phyloP scores from a whole-genome alignment of 2,888 invertebrate species.

The Cephus rjabovi region DNA sequence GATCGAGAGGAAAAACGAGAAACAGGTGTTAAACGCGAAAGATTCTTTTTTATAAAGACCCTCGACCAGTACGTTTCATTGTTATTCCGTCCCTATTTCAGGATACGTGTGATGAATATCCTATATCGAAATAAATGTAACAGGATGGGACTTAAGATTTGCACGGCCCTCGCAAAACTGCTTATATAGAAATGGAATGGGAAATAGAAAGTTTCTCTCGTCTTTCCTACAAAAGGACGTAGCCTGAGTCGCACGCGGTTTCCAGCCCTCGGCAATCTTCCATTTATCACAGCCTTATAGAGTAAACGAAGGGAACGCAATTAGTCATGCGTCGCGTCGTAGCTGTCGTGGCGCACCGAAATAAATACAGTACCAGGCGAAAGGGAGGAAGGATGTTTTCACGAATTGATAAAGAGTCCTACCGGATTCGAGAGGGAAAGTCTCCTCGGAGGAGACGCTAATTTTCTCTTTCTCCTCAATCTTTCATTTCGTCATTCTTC shows the following conservation, averaged over 20 bases:
- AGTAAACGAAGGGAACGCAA: constrained; percentile 4
- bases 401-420: not conserved
- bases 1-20: not conserved
- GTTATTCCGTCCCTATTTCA: not conserved
- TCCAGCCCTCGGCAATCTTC: not conserved
- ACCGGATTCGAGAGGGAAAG: constrained; percentile 9
- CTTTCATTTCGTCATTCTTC: constrained; percentile 6
- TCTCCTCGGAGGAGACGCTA: constrained; percentile 10
- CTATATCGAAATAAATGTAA: not conserved
- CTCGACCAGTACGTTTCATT: not conserved
- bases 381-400: not conserved
- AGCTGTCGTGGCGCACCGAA: not conserved
- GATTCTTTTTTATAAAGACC: not conserved
- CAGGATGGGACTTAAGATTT: not conserved
- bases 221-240: not conserved
- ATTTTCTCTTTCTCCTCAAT: constrained; percentile 21
- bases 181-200: not conserved
- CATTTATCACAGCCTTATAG: constrained; percentile 1
- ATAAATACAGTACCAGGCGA: not conserved
- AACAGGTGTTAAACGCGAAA: not conserved
- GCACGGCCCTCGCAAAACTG: not conserved
- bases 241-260: not conserved
- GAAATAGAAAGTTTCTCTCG: constrained; percentile 3
- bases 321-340: constrained; percentile 4
- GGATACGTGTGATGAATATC: not conserved